Evolutionary conservation across 1,140 invertebrate genomes (phyloP), one percentile per base, ranked within the genome.

Genomic region (Panagrolaimus sp.): DNA sequence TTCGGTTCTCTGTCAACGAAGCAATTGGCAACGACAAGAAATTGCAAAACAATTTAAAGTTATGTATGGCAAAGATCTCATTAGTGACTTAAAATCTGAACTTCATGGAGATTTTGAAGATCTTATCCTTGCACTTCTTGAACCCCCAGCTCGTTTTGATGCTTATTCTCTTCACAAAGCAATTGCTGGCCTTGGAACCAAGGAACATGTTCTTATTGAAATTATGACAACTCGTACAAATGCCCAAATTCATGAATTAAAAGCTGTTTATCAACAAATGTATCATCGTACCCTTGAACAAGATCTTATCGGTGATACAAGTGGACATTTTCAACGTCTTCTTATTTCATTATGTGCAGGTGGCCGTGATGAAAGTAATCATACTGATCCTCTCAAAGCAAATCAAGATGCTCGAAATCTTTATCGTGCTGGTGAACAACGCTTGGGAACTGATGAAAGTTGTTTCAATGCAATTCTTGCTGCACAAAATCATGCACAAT

Each of bases 221-320:
- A 57, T 57, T 27, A 57, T 57, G 51, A n/a, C 51, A 20, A 57
- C 51, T 9, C 80, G 86, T 69, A 84, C 80, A 38, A 87, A 86
- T 72, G 73, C 73, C 57, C 83, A 87, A 73, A 86, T 87, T 47
- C 72, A 78, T 42, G 80, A 77, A 46, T 75, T 87, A 2, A 84
- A 80, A 66, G 70, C 71, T 45, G 78, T 78, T 38, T 87, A 87
- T 71, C 80, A 82, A 66, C 67, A 80, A 92, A 90, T 92, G 75
- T 96, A 92, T 83, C 88, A 88, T 71, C 91, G 89, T 82, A 85
- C 88, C 61, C 84, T 98, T 68, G 94, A 97, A 81, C 88, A 88
- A 5, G 93, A 95, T 79, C 86, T 98, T 63, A 90, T 90, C 80
- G 90, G 89, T 27, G 95, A 98, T 79, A 95, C 93, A 20, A 94